Base-by-base conservation (phyloP, 2,888 invertebrate species). In the Amphipyra tragopoginis region DNA sequence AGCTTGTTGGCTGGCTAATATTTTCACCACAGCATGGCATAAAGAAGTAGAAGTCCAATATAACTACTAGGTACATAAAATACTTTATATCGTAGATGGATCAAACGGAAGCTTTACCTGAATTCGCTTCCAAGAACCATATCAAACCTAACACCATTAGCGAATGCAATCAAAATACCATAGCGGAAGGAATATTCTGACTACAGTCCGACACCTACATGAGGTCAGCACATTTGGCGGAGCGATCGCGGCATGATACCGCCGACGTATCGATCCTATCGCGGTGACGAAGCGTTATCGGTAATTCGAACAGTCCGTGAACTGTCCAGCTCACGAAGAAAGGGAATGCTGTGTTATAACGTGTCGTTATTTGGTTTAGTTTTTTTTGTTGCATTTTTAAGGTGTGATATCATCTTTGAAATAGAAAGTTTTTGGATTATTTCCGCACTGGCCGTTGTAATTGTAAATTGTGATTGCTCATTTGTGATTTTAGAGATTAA, bases 211-310 rank as follows among this genome's bases (percentile, higher is more conserved):
- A 92, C 92, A 93, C 92, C 90, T 89, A 88, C 86, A 79, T 94
- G 94, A 94, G 84, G 89, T 93, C 92, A 93, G 93, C 94, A 91
- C 83, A 88, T 91, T 91, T 85, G 59, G 83, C 85, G 90, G 90
- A 57, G 88, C 92, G 94, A 93, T 94, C 93, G 92, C 93, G 89
- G 89, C 90, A 86, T 92, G 94, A 94, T 93, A 93, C 93, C 87
- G 86, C 81, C 89, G 85, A 86, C 88, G 77, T 88, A 93, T 93
- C 92, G 94, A 94, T 93, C 90, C 75, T 89, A 93, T 93, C 94
- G 86, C 81, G 70, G 83, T 94, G 94, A 94, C 94, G 84, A 77
- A 72, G 93, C 93, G 84, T 80, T 92, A 93, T 91, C 87, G 87
- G 79, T 86, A 87, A 90, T 90, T 90, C 84, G 86, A 88, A 88